Conservation (phyloP, 1,140 invertebrate species). For the Dinothrombium tinctorium region DNA sequence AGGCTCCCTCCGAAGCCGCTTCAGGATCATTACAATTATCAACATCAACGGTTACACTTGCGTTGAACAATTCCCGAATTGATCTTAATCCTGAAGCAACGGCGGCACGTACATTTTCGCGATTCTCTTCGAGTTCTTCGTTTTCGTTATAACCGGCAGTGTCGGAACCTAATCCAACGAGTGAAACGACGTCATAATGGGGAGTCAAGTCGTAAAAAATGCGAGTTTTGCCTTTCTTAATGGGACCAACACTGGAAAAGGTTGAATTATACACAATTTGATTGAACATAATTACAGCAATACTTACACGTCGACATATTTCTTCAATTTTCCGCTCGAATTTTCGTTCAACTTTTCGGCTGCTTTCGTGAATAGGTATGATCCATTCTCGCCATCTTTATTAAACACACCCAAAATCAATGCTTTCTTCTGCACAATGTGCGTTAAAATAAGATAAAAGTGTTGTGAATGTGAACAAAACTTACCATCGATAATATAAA, state of each 20-base stretch:
- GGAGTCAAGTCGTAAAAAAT: slow-evolving; percentile 6
- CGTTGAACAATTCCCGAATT: slow-evolving; percentile 5
- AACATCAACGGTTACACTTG: slow-evolving; percentile 26
- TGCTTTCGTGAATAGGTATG: no score
- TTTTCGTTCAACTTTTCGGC: no score
- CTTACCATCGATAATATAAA: no score
- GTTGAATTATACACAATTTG: no score
- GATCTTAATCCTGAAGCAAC: slow-evolving; percentile 24
- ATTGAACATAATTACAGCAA: no score
- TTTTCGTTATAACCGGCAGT: slow-evolving; percentile 31
- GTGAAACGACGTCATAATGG: slow-evolving; percentile 34
- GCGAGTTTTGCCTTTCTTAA: slow-evolving; percentile 11
- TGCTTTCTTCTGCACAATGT: no score
- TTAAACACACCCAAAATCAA: no score
- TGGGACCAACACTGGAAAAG: slow-evolving; percentile 11
- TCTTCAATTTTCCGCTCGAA: no score
- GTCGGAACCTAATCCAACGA: slow-evolving; percentile 44
- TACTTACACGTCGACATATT: no score
- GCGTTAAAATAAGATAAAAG: no score
- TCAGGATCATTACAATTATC: slow-evolving; percentile 45
- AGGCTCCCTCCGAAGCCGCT: slow-evolving; percentile 45
- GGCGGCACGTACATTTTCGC: slow-evolving; percentile 39
- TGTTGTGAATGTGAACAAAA: no score
- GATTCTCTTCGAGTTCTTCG: slow-evolving; percentile 39
- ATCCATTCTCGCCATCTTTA: no score